phyloP scores from a whole-genome alignment of 2,113 vertebrate genomes.

The Strix uralensis region DNA sequence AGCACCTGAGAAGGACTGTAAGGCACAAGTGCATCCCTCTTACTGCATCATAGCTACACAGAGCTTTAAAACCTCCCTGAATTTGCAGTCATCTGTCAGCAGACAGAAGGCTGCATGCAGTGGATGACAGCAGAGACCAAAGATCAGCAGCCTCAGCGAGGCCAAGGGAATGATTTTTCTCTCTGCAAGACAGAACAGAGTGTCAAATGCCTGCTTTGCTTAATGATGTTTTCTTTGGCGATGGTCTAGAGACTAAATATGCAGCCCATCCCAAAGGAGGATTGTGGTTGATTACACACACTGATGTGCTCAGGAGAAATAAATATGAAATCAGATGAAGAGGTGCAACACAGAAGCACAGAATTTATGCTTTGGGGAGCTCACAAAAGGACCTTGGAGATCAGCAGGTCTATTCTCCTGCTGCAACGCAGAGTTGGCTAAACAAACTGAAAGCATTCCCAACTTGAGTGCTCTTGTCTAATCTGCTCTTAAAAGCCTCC shows the following conservation, averaged over 20 bases:
- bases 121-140: not conserved
- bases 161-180: not conserved
- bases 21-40: not conserved
- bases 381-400: not conserved
- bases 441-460: not conserved
- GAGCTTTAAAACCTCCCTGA: not conserved
- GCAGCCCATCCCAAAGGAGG: not conserved
- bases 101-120: not conserved
- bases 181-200: not conserved
- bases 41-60: not conserved
- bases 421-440: not conserved
- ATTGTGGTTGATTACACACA: not conserved
- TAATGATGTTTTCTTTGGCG: not conserved
- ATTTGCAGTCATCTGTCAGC: not conserved
- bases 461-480: not conserved
- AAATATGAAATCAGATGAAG: not conserved
- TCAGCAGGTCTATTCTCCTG: not conserved
- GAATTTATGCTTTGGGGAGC: not conserved
- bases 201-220: not conserved
- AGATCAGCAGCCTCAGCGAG: not conserved
- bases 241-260: not conserved
- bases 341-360: not conserved
- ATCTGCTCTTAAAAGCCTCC: not conserved
- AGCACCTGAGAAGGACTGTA: not conserved
- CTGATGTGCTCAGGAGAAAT: not conserved